phyloP scores from a whole-genome alignment of 2,888 invertebrate species.

The Coremacera marginata region DNA sequence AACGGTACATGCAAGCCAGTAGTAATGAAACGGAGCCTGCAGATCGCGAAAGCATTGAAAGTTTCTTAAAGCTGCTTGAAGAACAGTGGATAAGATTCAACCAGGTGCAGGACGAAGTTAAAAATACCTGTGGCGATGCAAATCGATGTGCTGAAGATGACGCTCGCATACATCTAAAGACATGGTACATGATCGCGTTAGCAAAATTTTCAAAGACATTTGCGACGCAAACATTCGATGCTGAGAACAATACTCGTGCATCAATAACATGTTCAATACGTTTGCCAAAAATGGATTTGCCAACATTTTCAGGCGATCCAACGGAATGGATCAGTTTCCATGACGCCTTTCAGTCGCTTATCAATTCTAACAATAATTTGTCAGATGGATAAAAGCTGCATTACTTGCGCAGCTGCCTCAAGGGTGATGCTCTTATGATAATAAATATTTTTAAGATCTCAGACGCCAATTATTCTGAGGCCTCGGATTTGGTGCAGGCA shows the following conservation, averaged over 20 bases:
- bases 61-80: neutral
- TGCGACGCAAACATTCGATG: too few relatives aligned
- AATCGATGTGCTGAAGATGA: too few relatives aligned
- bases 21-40: neutral
- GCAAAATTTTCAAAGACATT: too few relatives aligned
- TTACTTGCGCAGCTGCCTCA: conserved; percentile 26
- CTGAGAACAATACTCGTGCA: too few relatives aligned
- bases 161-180: too few relatives aligned
- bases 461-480: conserved; percentile 11
- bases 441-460: conserved; percentile 19
- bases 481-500: neutral
- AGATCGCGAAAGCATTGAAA: neutral
- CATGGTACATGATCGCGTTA: too few relatives aligned
- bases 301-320: too few relatives aligned
- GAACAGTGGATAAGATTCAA: neutral
- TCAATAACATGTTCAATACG: too few relatives aligned
- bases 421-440: neutral
- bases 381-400: conserved; percentile 31
- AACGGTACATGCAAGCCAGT: neutral
- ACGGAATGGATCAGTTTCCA: neutral
- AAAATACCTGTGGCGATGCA: neutral
- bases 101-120: neutral
- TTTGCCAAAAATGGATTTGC: too few relatives aligned
- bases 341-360: neutral
- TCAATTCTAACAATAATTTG: neutral